Percentiles rank a stretch among this genome's conserved stretches.
phyloP scores from a whole-genome alignment of 2,113 vertebrate species.

The Pardalotus punctatus region DNA sequence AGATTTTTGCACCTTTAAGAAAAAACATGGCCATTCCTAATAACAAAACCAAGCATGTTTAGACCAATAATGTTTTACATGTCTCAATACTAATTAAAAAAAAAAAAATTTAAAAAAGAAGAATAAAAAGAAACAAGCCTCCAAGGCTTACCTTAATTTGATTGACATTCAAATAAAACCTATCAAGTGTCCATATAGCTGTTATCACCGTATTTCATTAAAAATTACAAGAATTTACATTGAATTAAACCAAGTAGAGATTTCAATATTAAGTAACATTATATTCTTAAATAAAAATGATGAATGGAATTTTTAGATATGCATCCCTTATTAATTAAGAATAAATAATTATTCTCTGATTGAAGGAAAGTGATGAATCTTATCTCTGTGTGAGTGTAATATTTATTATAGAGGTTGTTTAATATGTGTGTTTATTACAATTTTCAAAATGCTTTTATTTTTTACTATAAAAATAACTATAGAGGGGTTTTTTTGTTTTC shows the following conservation, averaged over 20 bases:
- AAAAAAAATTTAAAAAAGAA: not conserved
- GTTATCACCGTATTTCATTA: not conserved
- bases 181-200: not conserved
- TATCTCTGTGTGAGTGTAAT: not conserved
- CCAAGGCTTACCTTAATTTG: not conserved
- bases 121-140: not conserved
- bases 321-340: not conserved
- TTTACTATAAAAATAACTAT: not conserved
- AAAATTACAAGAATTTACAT: not conserved
- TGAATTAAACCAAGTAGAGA: not conserved
- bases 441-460: not conserved
- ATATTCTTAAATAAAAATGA: not conserved
- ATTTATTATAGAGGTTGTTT: not conserved
- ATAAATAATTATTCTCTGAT: not conserved
- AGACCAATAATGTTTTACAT: not conserved
- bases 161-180: not conserved
- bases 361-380: not conserved
- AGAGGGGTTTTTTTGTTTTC: fast-evolving
- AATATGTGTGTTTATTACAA: not conserved
- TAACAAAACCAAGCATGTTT: not conserved
- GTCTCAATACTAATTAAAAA: not conserved
- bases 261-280: not conserved
- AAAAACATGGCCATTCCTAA: not conserved
- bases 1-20: not conserved
- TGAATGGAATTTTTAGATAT: not conserved